Percentiles rank a stretch among this genome's conserved stretches.
Evolutionary conservation across 2,888 invertebrate genomes (phyloP).

Genomic region (Limnephilus marmoratus): DNA sequence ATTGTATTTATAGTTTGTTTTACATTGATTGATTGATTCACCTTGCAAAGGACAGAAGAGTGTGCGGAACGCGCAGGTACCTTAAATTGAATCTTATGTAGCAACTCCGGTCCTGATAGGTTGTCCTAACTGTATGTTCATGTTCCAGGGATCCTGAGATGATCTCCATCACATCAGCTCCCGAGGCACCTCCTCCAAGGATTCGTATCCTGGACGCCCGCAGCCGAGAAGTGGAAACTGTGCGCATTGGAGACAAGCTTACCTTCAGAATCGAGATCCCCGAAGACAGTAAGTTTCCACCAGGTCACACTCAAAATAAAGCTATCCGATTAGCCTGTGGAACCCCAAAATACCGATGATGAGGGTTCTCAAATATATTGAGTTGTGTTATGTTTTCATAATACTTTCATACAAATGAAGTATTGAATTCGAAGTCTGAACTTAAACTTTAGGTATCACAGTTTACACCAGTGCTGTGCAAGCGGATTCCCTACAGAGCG

Average conservation of each 20-base stretch:
- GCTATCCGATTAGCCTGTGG: neutral
- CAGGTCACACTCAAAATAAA: neutral
- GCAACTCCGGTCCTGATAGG: neutral
- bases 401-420: no score
- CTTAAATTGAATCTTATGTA: no score
- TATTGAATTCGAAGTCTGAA: no score
- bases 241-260: constrained; percentile 94
- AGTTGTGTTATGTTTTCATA: no score
- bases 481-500: no score
- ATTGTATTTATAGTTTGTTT: no score
- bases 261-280: constrained; percentile 98
- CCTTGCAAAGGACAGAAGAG: no score
- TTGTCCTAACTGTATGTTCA: neutral
- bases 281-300: constrained; percentile 91
- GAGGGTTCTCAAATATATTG: neutral
- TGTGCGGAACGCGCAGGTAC: no score
- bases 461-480: no score
- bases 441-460: no score
- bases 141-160: constrained; percentile 91
- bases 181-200: constrained; percentile 95
- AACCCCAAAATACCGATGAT: neutral
- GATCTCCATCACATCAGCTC: constrained; percentile 96
- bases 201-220: constrained; percentile 93
- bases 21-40: no score
- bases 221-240: constrained; percentile 93